Evolutionary conservation across 1,140 invertebrate species (phyloP), one percentile per base, ranked within the genome.

Genomic region (Probaryconus sp.): DNA sequence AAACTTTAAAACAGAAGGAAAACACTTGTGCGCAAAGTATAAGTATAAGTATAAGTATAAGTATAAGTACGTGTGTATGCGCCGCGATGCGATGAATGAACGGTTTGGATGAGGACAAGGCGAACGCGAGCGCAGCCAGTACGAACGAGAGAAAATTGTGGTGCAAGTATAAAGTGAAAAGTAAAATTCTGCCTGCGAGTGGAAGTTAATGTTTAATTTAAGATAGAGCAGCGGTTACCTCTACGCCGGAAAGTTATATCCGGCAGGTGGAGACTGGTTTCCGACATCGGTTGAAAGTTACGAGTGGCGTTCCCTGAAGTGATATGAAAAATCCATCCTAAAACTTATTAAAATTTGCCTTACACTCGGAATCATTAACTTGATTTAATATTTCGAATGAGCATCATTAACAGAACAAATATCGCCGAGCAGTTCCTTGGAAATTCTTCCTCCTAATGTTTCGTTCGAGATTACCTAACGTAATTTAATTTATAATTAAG

Each of bases 151-250:
- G 65, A 71, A 76, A 76, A 76, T 76, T 76, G 64, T 67, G 35
- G 45, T 11, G 48, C 37, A 63, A 71, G 65, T 68, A 76, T 72
- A 79, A 73, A 81, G 65, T 79, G 65, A 77, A 81, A 78, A 81
- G 76, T 79, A 82, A 82, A 83, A 84, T 82, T 79, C 63, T 50
- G 35, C 47, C 43, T 50, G 48, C 70, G 47, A 79, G 74, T 73
- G 45, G 69, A 76, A 80, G 78, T 82, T 83, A 81, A 84, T 84
- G 81, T 82, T 82, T 84, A 82, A 84, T 83, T 80, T 81, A 81
- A 80, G 82, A 80, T 81, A 78, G 72, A 79, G 76, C 63, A 64
- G 71, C 50, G 56, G 72, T 73, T 71, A 56, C 35, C 31, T 67
- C 14, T 11, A 13, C 31, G 30, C 38, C 9, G 61, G 60, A 78